Conservation (phyloP, 2,113 vertebrate species). For the Hydrochoerus hydrochaeris region DNA sequence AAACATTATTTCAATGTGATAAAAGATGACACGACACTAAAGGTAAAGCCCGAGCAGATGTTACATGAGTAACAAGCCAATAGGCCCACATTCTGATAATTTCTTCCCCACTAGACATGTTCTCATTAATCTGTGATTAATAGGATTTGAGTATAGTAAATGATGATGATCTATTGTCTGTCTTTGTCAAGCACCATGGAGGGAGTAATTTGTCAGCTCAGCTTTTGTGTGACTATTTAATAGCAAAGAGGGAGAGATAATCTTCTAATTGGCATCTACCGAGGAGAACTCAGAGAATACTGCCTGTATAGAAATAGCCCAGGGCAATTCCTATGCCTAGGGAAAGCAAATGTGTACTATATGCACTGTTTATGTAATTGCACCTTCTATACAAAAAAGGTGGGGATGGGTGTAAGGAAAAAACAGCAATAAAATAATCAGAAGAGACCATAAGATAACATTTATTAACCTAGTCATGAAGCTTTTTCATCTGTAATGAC, state of each 20-base stretch:
- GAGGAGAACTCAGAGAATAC: conserved; percentile 85
- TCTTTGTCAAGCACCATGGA: conserved; percentile 87
- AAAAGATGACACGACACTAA: conserved; percentile 90
- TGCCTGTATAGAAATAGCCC: conserved; percentile 81
- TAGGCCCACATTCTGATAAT: conserved; percentile 88
- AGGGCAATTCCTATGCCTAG: conserved; percentile 86
- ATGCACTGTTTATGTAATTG: conserved; percentile 71
- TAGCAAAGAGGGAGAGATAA: conserved; percentile 88
- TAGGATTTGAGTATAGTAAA: conserved; percentile 90
- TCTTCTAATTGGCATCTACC: conserved; percentile 90
- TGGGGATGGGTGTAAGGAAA: conserved; percentile 64
- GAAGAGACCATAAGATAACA: conserved; percentile 62
- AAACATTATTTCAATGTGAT: conserved; percentile 91
- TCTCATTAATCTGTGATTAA: conserved; percentile 92
- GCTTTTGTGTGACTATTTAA: conserved; percentile 91
- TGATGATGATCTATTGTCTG: conserved; percentile 91
- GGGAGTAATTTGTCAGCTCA: conserved; percentile 90
- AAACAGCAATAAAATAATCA: conserved; percentile 28
- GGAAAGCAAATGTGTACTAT: conserved; percentile 54
- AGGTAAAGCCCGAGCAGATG: conserved; percentile 90
- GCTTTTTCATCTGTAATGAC: conserved; percentile 75
- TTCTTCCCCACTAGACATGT: conserved; percentile 88
- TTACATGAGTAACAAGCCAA: conserved; percentile 89
- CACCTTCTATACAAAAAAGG: conserved; percentile 8
- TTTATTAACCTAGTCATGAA: conserved; percentile 72